These are phyloP conservation scores for Parnassius apollo DNA, from an alignment of 2,888 invertebrate genomes.

Conservation along the genomic window DNA sequence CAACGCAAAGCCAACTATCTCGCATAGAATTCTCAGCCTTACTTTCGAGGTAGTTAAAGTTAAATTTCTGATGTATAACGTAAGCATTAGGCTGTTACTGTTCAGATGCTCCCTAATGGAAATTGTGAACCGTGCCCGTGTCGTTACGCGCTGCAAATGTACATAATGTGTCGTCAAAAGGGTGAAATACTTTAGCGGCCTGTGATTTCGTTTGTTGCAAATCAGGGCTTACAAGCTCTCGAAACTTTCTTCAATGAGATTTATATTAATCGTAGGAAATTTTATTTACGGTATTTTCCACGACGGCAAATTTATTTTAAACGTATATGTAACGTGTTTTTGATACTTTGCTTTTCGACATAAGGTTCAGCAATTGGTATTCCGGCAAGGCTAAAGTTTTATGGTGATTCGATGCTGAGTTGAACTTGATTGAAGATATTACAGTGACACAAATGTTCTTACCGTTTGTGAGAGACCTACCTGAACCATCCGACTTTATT, in stretches of 20 bases:
- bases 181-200: slow-evolving; percentile 77
- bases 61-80: slow-evolving; percentile 42
- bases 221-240: slow-evolving; percentile 62
- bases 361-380: too few species aligned
- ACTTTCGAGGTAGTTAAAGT: slow-evolving; percentile 41
- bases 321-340: too few species aligned
- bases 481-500: too few species aligned
- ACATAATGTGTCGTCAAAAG: slow-evolving; percentile 80
- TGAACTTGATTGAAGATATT: too few species aligned
- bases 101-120: slow-evolving; percentile 67
- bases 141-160: slow-evolving; percentile 79
- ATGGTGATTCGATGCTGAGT: background rate
- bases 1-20: slow-evolving; percentile 45
- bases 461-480: too few species aligned
- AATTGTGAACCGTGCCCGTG: slow-evolving; percentile 78
- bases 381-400: background rate
- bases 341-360: too few species aligned
- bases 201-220: slow-evolving; percentile 71
- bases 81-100: slow-evolving; percentile 60
- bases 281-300: slow-evolving; percentile 13
- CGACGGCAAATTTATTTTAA: too few species aligned
- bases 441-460: too few species aligned
- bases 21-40: slow-evolving; percentile 37
- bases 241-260: slow-evolving; percentile 66
- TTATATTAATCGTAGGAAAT: slow-evolving; percentile 52